Evolutionary conservation across 2,797 vertebrate species (phyloP).

Genomic region (Onychomys torridus): DNA sequence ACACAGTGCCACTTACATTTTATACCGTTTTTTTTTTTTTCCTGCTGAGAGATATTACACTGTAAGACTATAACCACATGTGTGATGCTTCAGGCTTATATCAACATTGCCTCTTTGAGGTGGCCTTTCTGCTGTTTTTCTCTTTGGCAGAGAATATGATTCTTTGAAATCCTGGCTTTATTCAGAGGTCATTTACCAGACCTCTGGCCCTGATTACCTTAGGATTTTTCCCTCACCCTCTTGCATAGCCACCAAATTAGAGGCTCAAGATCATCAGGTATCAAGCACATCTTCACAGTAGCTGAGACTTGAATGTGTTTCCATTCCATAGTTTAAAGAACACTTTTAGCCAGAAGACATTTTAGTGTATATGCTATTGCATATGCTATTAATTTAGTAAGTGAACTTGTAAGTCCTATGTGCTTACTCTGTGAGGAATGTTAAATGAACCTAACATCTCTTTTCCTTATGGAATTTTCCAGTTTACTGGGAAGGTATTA

Average conservation of each 20-base stretch:
- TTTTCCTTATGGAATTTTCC: constrained; percentile 2
- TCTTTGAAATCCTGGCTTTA: not conserved
- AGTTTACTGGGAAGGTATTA: constrained; percentile 13
- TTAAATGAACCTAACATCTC: constrained; percentile 18
- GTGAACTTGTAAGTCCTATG: not conserved
- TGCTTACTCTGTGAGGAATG: not conserved
- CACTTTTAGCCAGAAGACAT: not conserved
- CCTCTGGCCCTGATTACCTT: not conserved
- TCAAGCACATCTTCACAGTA: not conserved
- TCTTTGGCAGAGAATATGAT: not conserved
- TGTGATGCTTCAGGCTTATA: not conserved
- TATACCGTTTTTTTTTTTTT: not conserved
- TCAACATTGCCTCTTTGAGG: not conserved
- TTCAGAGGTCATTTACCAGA: not conserved
- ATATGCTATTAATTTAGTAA: constrained; percentile 23
- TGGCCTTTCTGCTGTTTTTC: not conserved
- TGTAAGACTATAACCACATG: not conserved
- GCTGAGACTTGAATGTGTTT: not conserved
- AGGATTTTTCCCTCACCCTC: not conserved
- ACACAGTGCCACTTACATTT: not conserved
- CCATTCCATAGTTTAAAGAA: not conserved
- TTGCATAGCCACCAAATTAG: not conserved
- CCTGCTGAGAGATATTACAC: not conserved
- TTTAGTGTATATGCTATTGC: not conserved
- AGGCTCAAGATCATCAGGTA: not conserved